Percentiles rank a stretch among this genome's conserved stretches.
Evolutionary conservation across 2,888 invertebrate species (phyloP).

Genomic region (Heliconius sara): DNA sequence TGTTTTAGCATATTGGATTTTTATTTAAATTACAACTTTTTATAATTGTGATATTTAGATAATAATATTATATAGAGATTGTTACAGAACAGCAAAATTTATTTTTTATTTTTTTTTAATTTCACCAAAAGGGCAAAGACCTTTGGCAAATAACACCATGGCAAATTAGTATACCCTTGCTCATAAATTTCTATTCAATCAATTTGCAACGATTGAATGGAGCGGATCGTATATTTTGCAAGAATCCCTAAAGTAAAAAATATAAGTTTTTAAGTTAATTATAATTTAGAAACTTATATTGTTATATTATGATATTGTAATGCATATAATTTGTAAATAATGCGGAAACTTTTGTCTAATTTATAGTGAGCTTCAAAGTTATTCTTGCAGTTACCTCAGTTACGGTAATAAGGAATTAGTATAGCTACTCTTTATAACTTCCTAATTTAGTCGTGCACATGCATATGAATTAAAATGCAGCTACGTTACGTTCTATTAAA

Average conservation of each 20-base stretch:
- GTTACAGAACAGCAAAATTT: too few species aligned
- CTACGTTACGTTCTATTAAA: neutral
- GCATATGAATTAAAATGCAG: neutral
- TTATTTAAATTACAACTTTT: too few species aligned
- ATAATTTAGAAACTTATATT: neutral
- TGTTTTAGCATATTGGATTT: too few species aligned
- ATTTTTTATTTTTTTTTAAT: neutral
- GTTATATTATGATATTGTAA: neutral
- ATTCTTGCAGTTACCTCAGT: slow-evolving; percentile 11
- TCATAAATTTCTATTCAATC: slow-evolving; percentile 11
- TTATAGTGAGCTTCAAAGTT: slow-evolving; percentile 3
- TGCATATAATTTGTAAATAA: neutral
- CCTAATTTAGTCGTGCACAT: slow-evolving; percentile 11
- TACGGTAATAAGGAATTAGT: slow-evolving; percentile 28
- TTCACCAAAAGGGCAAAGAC: neutral
- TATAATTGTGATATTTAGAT: neutral
- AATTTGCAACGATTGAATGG: neutral
- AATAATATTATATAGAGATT: neutral
- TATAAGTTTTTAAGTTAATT: neutral
- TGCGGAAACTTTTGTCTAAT: slow-evolving; percentile 11
- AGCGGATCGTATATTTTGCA: neutral
- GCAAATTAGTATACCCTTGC: neutral
- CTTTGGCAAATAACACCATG: neutral
- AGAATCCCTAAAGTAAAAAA: neutral
- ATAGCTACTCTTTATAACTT: neutral